Percentiles rank a stretch among this genome's conserved stretches.
Evolutionary conservation across 1,140 invertebrate species (phyloP).

Genomic region (Drosophila ambigua): DNA sequence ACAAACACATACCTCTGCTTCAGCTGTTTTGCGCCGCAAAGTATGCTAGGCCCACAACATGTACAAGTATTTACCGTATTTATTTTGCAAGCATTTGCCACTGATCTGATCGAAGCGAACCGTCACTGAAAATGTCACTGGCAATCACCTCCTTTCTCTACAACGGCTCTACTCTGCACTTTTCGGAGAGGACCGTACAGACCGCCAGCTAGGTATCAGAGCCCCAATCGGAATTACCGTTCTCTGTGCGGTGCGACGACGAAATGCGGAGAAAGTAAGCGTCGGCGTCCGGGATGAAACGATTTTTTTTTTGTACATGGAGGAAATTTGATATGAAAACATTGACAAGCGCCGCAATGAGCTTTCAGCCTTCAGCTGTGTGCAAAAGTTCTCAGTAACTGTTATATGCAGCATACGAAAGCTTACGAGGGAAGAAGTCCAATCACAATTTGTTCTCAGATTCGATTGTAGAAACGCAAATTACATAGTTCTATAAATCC

Average conservation of each 20-base stretch:
- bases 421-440: conserved; percentile 21
- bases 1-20: conserved; percentile 12
- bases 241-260: conserved; percentile 56
- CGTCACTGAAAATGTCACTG: no score
- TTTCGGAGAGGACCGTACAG: conserved; percentile 44
- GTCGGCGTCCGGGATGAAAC: conserved; percentile 61
- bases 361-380: conserved; percentile 70
- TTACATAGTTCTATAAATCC: conserved; percentile 10
- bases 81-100: conserved; percentile 4
- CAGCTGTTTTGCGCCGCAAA: conserved; percentile 65
- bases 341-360: conserved; percentile 44
- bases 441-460: conserved; percentile 29
- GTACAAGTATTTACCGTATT: conserved; percentile 4
- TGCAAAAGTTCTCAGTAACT: conserved; percentile 48
- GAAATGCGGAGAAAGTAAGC: conserved; percentile 61
- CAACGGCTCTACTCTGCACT: conserved; percentile 7
- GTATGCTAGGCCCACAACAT: conserved; percentile 31
- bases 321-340: conserved; percentile 62
- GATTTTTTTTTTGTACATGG: conserved; percentile 10
- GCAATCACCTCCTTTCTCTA: conserved; percentile 1
- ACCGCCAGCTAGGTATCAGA: conserved; percentile 16
- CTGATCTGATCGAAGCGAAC: background rate
- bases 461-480: conserved; percentile 25
- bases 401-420: conserved; percentile 18
- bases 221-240: conserved; percentile 30